Percentiles rank a stretch among this genome's conserved stretches.
Evolutionary conservation across 2,888 invertebrate genomes (phyloP).

Genomic region (Hydraecia micacea): DNA sequence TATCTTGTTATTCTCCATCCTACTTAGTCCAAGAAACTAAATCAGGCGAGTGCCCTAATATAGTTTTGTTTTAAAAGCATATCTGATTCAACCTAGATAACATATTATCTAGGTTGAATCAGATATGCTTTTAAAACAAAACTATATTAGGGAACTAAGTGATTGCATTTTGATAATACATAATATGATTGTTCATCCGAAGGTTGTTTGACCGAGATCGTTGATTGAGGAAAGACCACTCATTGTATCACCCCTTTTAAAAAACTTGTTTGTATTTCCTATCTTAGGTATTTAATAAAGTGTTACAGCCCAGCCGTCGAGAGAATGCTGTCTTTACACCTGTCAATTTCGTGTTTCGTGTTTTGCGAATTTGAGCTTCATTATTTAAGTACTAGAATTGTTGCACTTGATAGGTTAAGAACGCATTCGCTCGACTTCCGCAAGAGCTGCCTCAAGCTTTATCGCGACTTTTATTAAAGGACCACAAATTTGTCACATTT

Average conservation of each 20-base stretch:
- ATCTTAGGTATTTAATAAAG: not conserved
- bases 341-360: too few relatives aligned
- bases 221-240: not conserved
- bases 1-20: not conserved
- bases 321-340: too few relatives aligned
- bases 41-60: too few relatives aligned
- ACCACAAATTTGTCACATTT: not conserved
- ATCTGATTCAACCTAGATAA: too few relatives aligned
- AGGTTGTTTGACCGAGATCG: not conserved
- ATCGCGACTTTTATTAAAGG: not conserved
- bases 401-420: too few relatives aligned
- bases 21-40: not conserved
- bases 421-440: too few relatives aligned
- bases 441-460: not conserved
- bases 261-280: not conserved
- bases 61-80: too few relatives aligned
- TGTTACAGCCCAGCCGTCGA: too few relatives aligned
- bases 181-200: not conserved
- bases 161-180: not conserved
- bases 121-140: not conserved
- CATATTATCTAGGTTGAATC: not conserved
- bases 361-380: too few relatives aligned
- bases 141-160: not conserved
- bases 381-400: too few relatives aligned
- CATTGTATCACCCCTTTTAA: not conserved